Evolutionary conservation across 2,113 vertebrate species (phyloP).

Genomic region (Hucho hucho): DNA sequence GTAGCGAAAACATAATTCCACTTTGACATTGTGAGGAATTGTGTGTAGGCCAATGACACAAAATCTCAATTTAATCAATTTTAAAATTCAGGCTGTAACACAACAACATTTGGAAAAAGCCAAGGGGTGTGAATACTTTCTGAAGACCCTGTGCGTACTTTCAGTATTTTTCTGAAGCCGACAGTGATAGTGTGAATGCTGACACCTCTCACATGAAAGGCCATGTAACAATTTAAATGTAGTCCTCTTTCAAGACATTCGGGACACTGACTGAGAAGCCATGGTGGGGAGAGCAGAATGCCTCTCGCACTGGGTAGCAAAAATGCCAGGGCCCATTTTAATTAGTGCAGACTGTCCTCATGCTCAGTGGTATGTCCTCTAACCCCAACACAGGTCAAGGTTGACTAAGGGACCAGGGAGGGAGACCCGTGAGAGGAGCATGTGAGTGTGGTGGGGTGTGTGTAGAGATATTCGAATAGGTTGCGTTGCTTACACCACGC

Average conservation of each 20-base stretch:
- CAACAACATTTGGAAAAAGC: neutral
- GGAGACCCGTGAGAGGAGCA: constrained; percentile 19
- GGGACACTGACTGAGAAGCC: constrained; percentile 10
- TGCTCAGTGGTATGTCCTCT: constrained; percentile 38
- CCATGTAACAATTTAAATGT: too few relatives aligned
- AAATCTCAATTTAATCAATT: too few relatives aligned
- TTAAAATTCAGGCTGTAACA: too few relatives aligned
- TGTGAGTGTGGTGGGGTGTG: constrained; percentile 25
- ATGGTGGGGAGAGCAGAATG: constrained; percentile 23
- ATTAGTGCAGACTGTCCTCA: constrained; percentile 51
- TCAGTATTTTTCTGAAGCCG: neutral
- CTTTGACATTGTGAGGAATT: too few relatives aligned
- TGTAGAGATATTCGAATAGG: neutral
- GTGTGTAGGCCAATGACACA: too few relatives aligned
- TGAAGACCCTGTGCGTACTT: neutral
- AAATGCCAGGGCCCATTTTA: constrained; percentile 48
- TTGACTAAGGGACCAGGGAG: neutral
- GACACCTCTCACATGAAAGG: neutral
- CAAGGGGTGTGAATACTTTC: too few relatives aligned
- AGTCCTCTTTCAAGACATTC: constrained; percentile 15
- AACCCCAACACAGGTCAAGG: constrained; percentile 8
- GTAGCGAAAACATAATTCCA: too few relatives aligned
- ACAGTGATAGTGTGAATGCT: neutral
- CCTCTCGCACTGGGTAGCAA: constrained; percentile 52
- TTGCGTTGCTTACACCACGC: constrained; percentile 9